phyloP scores from a whole-genome alignment of 2,797 vertebrate species.

The Phoebastria nigripes region DNA sequence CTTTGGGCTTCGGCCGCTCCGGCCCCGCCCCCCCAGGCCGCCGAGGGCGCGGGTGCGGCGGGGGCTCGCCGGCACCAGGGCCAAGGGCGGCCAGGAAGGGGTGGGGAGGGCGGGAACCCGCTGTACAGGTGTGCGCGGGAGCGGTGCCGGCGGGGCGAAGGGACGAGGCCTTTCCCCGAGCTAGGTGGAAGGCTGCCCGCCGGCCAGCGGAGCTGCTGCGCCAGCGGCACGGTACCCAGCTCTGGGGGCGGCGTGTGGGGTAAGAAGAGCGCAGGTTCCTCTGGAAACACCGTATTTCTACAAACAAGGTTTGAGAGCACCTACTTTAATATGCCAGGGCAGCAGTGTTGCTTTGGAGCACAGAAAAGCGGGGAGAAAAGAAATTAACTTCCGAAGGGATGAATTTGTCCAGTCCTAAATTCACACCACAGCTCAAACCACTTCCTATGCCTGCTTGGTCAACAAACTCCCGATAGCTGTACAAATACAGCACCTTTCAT shows the following conservation, averaged over 20 bases:
- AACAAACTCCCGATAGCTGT: accelerated
- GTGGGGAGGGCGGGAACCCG: too few species aligned
- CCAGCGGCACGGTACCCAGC: too few species aligned
- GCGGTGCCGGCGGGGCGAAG: too few species aligned
- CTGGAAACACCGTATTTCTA: accelerated
- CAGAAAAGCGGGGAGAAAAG: accelerated
- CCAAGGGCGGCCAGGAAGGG: neutral
- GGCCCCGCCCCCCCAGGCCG: neutral
- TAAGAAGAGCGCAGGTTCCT: accelerated
- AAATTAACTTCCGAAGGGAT: accelerated
- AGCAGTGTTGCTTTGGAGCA: neutral
- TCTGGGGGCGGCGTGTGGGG: neutral
- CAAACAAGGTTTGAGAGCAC: accelerated
- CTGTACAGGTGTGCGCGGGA: too few species aligned
- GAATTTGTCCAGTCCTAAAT: too few species aligned
- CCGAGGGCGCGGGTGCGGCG: neutral
- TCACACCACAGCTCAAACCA: accelerated
- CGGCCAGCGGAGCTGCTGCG: too few species aligned
- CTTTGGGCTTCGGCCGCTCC: neutral
- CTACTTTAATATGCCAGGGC: too few species aligned
- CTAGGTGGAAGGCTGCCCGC: accelerated
- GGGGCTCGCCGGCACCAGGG: neutral
- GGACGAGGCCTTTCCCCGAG: too few species aligned
- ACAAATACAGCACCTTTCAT: accelerated
- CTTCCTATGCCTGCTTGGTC: accelerated